phyloP scores from a whole-genome alignment of 2,888 invertebrate species.

The Ophonus ardosiacus region DNA sequence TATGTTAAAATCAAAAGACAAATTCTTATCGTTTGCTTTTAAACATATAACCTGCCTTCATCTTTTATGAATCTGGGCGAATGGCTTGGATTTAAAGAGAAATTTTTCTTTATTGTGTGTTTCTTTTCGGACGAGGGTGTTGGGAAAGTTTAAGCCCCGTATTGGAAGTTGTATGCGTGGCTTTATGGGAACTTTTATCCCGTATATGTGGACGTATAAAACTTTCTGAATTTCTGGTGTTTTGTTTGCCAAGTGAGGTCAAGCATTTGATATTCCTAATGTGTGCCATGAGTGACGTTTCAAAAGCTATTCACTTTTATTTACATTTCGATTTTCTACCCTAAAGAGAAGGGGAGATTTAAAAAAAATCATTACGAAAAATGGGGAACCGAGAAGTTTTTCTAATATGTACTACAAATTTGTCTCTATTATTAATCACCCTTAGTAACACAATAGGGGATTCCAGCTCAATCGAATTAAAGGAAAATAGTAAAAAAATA shows the following conservation, averaged over 20 bases:
- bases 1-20: too few species aligned
- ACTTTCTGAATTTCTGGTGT: conserved; percentile 43
- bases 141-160: not conserved
- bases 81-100: conserved; percentile 13
- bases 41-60: not conserved
- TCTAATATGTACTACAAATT: too few species aligned
- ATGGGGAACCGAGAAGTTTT: too few species aligned
- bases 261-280: conserved; percentile 40
- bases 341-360: not conserved
- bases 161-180: not conserved
- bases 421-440: too few species aligned
- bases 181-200: conserved; percentile 32
- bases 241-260: conserved; percentile 44
- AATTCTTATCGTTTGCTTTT: too few species aligned
- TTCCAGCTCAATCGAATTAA: too few species aligned
- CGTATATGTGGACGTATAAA: conserved; percentile 54
- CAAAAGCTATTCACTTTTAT: conserved; percentile 19
- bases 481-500: too few species aligned
- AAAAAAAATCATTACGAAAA: not conserved
- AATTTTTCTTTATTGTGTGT: not conserved
- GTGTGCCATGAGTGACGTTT: conserved; percentile 24
- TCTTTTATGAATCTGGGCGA: conserved; percentile 33
- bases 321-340: not conserved
- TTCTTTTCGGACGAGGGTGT: conserved; percentile 4
- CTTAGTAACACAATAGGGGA: too few species aligned